Evolutionary conservation across 1,140 invertebrate genomes (phyloP), one percentile per base, ranked within the genome.

Genomic region (Trissolcus basalis): DNA sequence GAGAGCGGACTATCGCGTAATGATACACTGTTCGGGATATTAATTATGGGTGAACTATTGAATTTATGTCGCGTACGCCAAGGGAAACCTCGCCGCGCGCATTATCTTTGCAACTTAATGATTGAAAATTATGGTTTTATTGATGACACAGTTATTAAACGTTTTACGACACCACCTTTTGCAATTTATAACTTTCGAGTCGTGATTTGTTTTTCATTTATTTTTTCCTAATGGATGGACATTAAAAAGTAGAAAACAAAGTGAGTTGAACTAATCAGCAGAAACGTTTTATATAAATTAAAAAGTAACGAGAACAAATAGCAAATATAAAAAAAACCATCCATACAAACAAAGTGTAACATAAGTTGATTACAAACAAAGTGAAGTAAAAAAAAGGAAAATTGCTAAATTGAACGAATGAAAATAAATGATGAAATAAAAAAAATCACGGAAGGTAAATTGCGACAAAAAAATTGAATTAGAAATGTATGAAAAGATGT

Each of bases 21-120:
- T 61, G 50, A 61, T 51, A 61, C 19, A 27, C 2, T 27, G 19
- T 1, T 27, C 19, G 32, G 14, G 33, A 7, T 51, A 51, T 36
- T 51, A 19, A 48, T 48, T 48, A 48, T 10, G 9, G 45, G 16
- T 48, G 16, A 48, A 48, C 45, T 48, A 19, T 45, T 45, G 43
- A 15, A 45, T 45, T 45, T 45, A 12, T 15, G 43, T 13, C 11
- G 13, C 14, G 43, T 13, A 45, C 36, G 19, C 19, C 19, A 27
- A 27, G 19, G 19, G 19, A 27, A 27, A 27, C 19, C 19, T 1
- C 19, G 19, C 19, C 6, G 19, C 19, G 19, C 19, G 19, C 36
- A 14, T 14, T 13, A 44, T 13, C 6, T 44, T 44, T 13, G 11
- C 12, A 44, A 12, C 11, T 13, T 44, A 44, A 44, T 44, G n/a